Evolutionary conservation across 2,113 vertebrate genomes (phyloP).

Genomic region (Colistium nudipinnis): DNA sequence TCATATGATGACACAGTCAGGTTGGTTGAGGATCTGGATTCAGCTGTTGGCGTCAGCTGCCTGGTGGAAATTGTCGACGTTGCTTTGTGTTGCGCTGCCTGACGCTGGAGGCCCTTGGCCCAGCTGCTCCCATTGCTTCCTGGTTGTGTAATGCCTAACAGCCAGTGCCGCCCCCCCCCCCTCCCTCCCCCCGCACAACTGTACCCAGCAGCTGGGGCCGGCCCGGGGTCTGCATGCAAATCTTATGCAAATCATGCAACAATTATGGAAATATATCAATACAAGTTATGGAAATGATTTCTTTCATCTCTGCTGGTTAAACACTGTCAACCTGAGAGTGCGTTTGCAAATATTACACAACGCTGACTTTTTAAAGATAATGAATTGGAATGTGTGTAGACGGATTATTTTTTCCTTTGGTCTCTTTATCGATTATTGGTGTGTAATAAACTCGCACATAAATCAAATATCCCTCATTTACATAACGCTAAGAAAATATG

Average conservation of each 20-base stretch:
- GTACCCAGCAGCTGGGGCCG: constrained; percentile 43
- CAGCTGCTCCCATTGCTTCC: constrained; percentile 52
- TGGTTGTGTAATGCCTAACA: constrained; percentile 55
- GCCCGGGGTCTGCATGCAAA: constrained; percentile 70
- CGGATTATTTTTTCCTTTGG: background rate
- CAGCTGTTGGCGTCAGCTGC: constrained; percentile 49
- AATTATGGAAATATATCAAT: constrained; percentile 59
- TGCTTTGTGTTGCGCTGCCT: constrained; percentile 14
- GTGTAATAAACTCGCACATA: background rate
- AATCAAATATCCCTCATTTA: too few relatives aligned
- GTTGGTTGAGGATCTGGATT: background rate
- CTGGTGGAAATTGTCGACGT: constrained; percentile 1
- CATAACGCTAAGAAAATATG: too few relatives aligned
- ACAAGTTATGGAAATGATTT: background rate
- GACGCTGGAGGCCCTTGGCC: constrained; percentile 26
- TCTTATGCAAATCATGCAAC: constrained; percentile 76
- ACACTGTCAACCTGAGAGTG: background rate
- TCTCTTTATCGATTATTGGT: too few relatives aligned
- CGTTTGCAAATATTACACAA: too few relatives aligned
- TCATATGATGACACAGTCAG: too few relatives aligned
- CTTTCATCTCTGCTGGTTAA: background rate
- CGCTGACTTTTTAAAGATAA: background rate
- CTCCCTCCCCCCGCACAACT: constrained; percentile 57
- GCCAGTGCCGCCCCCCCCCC: constrained; percentile 51
- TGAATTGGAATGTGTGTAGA: background rate